Conservation (phyloP, 2,888 invertebrate species). For the Eudiplozoon nipponicum region DNA sequence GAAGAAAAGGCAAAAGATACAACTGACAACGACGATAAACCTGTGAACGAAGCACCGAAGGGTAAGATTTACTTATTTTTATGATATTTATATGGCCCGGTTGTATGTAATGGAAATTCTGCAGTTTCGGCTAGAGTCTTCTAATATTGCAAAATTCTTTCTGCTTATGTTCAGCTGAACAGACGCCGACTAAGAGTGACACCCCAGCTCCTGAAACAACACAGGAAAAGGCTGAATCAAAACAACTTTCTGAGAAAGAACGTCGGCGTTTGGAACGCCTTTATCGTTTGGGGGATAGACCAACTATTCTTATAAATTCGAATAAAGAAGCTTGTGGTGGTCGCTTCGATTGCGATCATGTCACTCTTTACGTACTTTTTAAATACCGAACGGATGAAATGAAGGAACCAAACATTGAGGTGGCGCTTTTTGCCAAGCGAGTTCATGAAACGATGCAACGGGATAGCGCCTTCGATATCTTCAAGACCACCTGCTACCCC, state of each 20-base stretch:
- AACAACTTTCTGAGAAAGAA: conserved; percentile 26
- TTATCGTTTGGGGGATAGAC: conserved; percentile 35
- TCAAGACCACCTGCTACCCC: conserved; percentile 36
- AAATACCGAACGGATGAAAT: conserved; percentile 65
- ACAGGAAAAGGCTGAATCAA: conserved; percentile 20
- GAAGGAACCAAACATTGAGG: conserved; percentile 37
- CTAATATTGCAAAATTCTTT: no score
- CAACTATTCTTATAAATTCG: conserved; percentile 54
- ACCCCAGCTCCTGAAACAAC: conserved; percentile 16
- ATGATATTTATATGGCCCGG: no score
- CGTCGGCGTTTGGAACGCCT: conserved; percentile 37
- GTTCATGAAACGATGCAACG: conserved; percentile 85
- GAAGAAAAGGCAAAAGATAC: conserved; percentile 36
- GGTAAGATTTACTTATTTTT: no score
- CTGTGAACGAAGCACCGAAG: no score
- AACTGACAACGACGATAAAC: no score
- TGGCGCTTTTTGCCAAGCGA: conserved; percentile 59
- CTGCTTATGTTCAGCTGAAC: no score
- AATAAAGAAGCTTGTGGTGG: conserved; percentile 45
- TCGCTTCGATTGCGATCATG: conserved; percentile 59
- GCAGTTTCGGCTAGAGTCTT: no score
- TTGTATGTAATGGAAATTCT: no score
- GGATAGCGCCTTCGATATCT: conserved; percentile 66
- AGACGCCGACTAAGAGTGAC: no score
- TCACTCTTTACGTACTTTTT: conserved; percentile 51